These are phyloP conservation scores for Litocranius walleri DNA, from an alignment of 2,113 vertebrate species.

Conservation along the genomic window DNA sequence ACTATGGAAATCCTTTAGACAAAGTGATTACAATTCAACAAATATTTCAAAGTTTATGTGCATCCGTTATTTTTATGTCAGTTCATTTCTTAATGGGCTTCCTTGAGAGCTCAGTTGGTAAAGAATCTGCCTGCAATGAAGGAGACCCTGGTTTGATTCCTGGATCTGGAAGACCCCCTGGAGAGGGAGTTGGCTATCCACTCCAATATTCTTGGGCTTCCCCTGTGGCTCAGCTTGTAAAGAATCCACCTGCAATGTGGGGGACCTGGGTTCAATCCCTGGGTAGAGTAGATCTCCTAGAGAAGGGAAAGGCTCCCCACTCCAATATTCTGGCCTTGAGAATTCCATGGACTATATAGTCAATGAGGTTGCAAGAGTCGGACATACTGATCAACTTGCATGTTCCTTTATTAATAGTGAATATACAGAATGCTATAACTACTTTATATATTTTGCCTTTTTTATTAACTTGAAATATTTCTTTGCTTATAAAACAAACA, in stretches of 20 bases:
- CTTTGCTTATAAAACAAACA: not conserved
- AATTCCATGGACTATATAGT: not conserved
- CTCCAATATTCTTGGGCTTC: not conserved
- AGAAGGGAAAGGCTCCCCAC: not conserved
- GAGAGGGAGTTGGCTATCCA: not conserved
- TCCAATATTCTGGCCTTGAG: not conserved
- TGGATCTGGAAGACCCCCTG: not conserved
- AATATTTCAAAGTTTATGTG: not conserved
- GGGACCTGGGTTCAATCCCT: not conserved
- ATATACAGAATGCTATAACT: not conserved
- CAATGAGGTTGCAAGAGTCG: not conserved
- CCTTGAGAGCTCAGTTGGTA: not conserved
- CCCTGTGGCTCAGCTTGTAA: not conserved
- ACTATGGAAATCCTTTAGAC: not conserved
- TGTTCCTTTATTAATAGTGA: not conserved
- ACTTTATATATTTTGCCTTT: not conserved
- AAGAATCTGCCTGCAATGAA: not conserved
- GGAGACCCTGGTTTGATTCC: not conserved
- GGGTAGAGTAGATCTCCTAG: not conserved
- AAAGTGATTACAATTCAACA: not conserved
- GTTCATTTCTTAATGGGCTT: not conserved
- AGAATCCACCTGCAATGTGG: accelerated
- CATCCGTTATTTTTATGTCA: not conserved
- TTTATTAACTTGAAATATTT: not conserved
- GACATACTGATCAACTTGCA: not conserved